Evolutionary conservation across 1,140 invertebrate genomes (phyloP), one percentile per base, ranked within the genome.

Genomic region (Planococcus citri): DNA sequence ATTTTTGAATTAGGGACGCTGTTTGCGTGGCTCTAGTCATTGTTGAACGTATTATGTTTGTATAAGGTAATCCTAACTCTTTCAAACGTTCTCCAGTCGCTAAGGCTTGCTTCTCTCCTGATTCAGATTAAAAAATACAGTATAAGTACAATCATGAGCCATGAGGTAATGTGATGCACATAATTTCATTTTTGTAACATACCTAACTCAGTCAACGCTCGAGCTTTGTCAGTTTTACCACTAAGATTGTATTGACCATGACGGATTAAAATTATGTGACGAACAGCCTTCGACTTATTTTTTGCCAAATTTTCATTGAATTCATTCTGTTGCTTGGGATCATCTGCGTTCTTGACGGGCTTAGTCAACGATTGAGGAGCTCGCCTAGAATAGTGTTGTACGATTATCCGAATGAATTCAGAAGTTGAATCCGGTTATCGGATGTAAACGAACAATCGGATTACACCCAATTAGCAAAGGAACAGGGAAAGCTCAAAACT

Each of bases 191-290:
- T n/a, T 41, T 10, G 9, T 33, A 24, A 71, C 61, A 73, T 77
- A 85, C 92, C 92, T 72, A 95, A 80, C 61, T 86, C 81, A 8
- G 94, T 97, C 1, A 98, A 82, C 64, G 79, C 80, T 76, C 88
- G 83, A 29, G 92, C 87, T n/a, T 82, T 78, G 78, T 97, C 94
- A 20, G 78, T 83, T 57, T 80, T 78, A 0, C 89, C 92, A 25
- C 83, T 79, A 22, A 87, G 75, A 73, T 94, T 85, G 76, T 97
- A 98, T 76, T 98, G 95, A 0, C 96, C 96, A 81, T 99, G 96
- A 37, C 96, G 83, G 72, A 99, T 90, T 6, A 98, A 82, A 73
- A 98, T 83, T 29, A 98, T 77, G 78, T 98, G 90, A 37, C 95
- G 80, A 0, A 85, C 82, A 2, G 88, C 88, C 76, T 84, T 93